These are phyloP conservation scores for Muscidifurax raptorellus DNA, from an alignment of 1,140 invertebrate species.

Conservation along the genomic window DNA sequence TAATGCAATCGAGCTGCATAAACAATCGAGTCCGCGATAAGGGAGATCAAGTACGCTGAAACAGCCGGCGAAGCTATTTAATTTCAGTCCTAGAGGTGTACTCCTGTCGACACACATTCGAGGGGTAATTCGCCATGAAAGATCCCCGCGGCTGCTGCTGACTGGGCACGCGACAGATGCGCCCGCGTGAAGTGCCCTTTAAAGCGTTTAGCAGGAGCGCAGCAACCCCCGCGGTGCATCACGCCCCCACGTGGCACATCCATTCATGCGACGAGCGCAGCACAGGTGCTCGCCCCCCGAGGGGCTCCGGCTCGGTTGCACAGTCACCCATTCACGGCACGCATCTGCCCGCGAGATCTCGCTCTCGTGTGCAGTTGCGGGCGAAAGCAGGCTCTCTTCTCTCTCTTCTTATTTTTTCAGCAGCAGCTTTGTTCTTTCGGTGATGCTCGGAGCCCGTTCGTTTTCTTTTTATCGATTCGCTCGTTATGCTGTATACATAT, in stretches of 20 bases:
- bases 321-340: slow-evolving; percentile 15
- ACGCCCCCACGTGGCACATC: slow-evolving; percentile 7
- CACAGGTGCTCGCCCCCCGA: slow-evolving; percentile 24
- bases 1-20: neutral
- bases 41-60: slow-evolving; percentile 31
- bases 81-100: neutral
- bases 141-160: slow-evolving; percentile 3
- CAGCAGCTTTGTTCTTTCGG: neutral
- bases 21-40: slow-evolving; percentile 33
- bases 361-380: neutral
- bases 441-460: neutral
- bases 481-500: no score
- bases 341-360: slow-evolving; percentile 35
- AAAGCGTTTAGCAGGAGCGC: slow-evolving; percentile 5
- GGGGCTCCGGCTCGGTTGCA: neutral
- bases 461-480: neutral
- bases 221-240: slow-evolving; percentile 11
- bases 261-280: neutral
- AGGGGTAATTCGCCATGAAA: neutral
- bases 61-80: neutral
- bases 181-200: slow-evolving; percentile 13
- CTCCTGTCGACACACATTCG: neutral
- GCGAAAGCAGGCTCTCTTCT: neutral
- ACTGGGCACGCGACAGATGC: slow-evolving; percentile 29
- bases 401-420: neutral